Evolutionary conservation across 2,888 invertebrate species (phyloP).

Genomic region (Pyrocoelia pectoralis): DNA sequence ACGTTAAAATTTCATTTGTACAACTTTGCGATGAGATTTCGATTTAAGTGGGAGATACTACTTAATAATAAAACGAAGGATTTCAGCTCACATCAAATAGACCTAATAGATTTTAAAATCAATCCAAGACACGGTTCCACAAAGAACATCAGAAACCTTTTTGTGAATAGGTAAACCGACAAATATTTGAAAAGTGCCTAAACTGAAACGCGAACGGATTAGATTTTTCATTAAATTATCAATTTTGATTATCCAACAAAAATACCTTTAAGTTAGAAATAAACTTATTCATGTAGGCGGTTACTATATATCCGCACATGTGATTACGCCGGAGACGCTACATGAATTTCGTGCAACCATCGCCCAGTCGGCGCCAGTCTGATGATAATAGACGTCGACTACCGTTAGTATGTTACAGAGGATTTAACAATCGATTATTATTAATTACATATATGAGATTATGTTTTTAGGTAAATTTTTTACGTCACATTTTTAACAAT

Average conservation of each 20-base stretch:
- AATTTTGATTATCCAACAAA: too few species aligned
- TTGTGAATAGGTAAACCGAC: too few species aligned
- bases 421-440: conserved; percentile 27
- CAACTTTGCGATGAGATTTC: too few species aligned
- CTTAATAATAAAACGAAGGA: too few species aligned
- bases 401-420: conserved; percentile 20
- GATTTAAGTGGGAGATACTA: too few species aligned
- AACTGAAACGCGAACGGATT: neutral
- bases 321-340: conserved; percentile 14
- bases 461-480: conserved; percentile 5
- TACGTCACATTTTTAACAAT: neutral
- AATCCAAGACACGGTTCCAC: too few species aligned
- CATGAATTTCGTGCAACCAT: conserved; percentile 24
- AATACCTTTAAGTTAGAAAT: neutral
- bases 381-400: conserved; percentile 30
- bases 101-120: too few species aligned
- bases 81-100: too few species aligned
- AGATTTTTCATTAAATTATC: neutral
- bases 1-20: too few species aligned
- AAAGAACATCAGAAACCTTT: too few species aligned
- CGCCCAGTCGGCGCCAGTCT: conserved; percentile 33
- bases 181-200: neutral
- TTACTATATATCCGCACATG: neutral
- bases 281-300: neutral
- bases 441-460: too few species aligned